Evolutionary conservation across 2,797 vertebrate genomes (phyloP), one percentile per base, ranked within the genome.

Genomic region (Phrynocephalus vlangalii): DNA sequence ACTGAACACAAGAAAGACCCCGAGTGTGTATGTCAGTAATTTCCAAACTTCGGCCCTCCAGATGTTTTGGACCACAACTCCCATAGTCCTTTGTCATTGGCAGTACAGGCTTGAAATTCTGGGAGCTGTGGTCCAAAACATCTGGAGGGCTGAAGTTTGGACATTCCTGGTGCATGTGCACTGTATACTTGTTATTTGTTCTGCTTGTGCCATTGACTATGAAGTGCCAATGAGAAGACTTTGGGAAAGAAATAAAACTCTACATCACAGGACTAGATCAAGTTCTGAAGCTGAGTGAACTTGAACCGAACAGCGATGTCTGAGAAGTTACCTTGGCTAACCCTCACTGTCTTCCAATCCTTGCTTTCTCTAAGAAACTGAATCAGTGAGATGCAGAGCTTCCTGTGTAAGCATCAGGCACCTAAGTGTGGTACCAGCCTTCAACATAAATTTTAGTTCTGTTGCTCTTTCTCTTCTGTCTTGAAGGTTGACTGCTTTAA

Each of bases 201-300:
- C 8, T 50, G 22, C 66, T 75, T 72, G 38, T 75, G 72, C 56
- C 84, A n/a, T 84, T 68, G 85, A 87, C 60, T 80, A 68, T 67
- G 28, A 63, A 77, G 3, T 20, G 77, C 26, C 30, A 60, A 8
- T 30, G 71, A 63, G 48, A 68, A 70, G 13, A 75, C 60, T 50
- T 68, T 68, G 33, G 63, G 5, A 67, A 38, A 38, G 72, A 66
- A 80, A 15, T 5, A 22, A 13, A 20, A 56, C 44, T 79, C 71
- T 16, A 0, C 70, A 86, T 78, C 80, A 68, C 28, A 50, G 26
- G 56, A 4, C 22, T 84, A 48, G 33, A 66, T 79, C 1, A 71
- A 50, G 28, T 38, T 79, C 4, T 86, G 77, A 50, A 88, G 50
- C 50, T 0, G 0, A 79, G 26, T 83, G 38, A 87, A 91, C 66